These are phyloP conservation scores for Oenanthe oenanthe DNA, from an alignment of 2,113 vertebrate species.

Conservation along the genomic window DNA sequence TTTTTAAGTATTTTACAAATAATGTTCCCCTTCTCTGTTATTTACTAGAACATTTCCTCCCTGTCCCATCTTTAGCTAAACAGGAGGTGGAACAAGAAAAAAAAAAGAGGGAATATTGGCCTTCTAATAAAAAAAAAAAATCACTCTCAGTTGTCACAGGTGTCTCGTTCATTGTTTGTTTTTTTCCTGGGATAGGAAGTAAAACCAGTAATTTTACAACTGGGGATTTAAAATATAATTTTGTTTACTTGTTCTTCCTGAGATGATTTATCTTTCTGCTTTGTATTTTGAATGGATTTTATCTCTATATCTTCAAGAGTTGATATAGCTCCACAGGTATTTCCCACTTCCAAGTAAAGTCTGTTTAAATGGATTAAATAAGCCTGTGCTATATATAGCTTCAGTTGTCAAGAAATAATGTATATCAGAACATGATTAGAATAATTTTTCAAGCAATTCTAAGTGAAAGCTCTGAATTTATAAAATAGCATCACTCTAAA, in stretches of 20 bases:
- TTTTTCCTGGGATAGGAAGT: background rate
- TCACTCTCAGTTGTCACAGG: background rate
- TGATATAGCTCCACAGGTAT: background rate
- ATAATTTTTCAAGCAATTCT: background rate
- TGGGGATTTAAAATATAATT: background rate
- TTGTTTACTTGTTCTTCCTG: background rate
- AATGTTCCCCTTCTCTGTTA: background rate
- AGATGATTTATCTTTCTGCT: background rate
- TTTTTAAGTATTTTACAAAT: background rate
- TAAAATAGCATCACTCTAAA: background rate
- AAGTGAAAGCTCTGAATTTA: background rate
- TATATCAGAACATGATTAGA: background rate
- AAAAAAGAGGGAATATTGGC: background rate
- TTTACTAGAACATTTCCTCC: background rate
- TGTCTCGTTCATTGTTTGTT: background rate
- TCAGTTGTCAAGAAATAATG: background rate
- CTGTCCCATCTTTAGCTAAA: background rate
- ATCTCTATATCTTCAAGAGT: background rate
- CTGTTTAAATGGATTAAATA: background rate
- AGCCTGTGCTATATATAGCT: background rate
- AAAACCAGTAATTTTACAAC: background rate
- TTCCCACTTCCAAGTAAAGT: background rate
- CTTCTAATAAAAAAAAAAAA: slow-evolving; percentile 25
- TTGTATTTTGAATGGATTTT: slow-evolving; percentile 1
- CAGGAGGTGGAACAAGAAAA: background rate